Evolutionary conservation across 1,140 invertebrate genomes (phyloP).

Genomic region (Psix sp.): DNA sequence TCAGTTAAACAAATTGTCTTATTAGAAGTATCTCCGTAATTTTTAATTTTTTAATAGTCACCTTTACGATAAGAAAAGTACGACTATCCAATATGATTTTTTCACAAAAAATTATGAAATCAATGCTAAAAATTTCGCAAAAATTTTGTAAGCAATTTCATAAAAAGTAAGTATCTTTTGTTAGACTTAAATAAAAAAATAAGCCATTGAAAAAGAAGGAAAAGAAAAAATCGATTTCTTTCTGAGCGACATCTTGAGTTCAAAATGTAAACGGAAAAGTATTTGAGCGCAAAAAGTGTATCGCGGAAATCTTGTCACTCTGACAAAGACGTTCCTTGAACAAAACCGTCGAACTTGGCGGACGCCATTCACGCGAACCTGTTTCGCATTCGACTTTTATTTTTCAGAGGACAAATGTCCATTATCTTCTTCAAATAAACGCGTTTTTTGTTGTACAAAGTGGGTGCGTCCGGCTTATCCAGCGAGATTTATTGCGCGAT

Average conservation of each 20-base stretch:
- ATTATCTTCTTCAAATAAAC: conserved; percentile 52
- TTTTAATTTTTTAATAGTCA: too few species aligned
- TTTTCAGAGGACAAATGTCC: conserved; percentile 38
- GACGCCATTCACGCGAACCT: conserved; percentile 8
- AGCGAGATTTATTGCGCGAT: conserved; percentile 45
- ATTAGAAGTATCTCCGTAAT: too few species aligned
- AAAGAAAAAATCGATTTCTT: not conserved
- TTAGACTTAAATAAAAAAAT: not conserved
- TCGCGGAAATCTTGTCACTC: conserved; percentile 6
- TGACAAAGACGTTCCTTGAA: conserved; percentile 29
- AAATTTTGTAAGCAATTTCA: too few species aligned
- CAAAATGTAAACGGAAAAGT: not conserved
- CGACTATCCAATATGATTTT: too few species aligned
- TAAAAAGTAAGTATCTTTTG: not conserved
- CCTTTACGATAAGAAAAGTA: too few species aligned
- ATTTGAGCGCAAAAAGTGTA: conserved; percentile 6
- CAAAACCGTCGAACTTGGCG: conserved; percentile 1
- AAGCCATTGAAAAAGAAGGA: too few species aligned
- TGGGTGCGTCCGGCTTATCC: conserved; percentile 33
- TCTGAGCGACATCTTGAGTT: not conserved
- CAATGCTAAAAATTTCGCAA: too few species aligned
- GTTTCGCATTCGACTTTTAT: conserved; percentile 27
- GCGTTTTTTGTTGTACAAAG: conserved; percentile 30
- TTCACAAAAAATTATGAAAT: too few species aligned
- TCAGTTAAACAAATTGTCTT: too few species aligned